Percentiles rank a stretch among this genome's conserved stretches.
Evolutionary conservation across 2,113 vertebrate species (phyloP).

Genomic region (Onychostoma macrolepis): DNA sequence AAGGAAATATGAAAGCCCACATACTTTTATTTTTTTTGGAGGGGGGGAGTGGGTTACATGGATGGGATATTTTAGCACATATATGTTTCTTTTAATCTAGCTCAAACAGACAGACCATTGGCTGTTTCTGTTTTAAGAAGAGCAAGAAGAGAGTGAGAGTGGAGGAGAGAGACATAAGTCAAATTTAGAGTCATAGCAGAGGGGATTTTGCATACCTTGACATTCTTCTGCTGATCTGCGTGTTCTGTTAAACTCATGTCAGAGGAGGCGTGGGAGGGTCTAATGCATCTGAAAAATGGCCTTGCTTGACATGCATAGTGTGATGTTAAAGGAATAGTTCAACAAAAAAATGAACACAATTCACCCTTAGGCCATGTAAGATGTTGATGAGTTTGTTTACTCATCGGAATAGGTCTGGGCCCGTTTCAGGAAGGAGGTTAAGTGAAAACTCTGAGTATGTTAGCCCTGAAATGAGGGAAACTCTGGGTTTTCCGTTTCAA

Average conservation of each 20-base stretch:
- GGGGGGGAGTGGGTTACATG: neutral
- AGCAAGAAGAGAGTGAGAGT: neutral
- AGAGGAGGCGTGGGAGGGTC: neutral
- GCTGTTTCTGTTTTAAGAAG: neutral
- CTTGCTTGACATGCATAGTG: neutral
- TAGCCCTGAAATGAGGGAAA: too few relatives aligned
- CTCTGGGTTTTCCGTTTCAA: too few relatives aligned
- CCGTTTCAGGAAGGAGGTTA: too few relatives aligned
- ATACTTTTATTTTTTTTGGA: neutral
- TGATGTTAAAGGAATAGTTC: neutral
- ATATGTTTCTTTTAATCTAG: neutral
- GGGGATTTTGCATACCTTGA: conserved; percentile 60
- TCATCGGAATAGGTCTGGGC: neutral
- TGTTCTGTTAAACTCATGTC: conserved; percentile 41
- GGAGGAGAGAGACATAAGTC: neutral
- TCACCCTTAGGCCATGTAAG: neutral
- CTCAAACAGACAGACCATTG: neutral
- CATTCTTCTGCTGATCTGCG: conserved; percentile 41
- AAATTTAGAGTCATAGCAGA: conserved; percentile 57
- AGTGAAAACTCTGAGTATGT: too few relatives aligned
- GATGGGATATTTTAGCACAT: neutral
- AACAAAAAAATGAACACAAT: neutral
- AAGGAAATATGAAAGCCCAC: conserved; percentile 5
- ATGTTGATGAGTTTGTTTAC: neutral
- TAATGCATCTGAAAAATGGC: neutral